Base-by-base conservation (phyloP, 1,140 invertebrate genomes). In the Zeugodacus cucurbitae region DNA sequence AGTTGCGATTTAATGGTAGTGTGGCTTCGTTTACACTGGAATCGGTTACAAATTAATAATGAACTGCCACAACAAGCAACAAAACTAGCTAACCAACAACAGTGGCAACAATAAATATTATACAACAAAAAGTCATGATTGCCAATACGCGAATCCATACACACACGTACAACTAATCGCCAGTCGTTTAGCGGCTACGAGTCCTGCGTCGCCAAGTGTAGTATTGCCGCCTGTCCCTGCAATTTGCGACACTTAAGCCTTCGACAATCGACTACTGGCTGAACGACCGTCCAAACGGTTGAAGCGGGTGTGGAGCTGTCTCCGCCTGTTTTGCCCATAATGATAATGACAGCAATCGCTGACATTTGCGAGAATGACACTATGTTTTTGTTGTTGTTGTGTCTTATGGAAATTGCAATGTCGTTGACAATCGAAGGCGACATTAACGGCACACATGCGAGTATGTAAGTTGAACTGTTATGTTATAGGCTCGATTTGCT, bases 31-130 rank as follows among this genome's bases (percentile, higher is more conserved):
- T 82, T 82, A 11, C 74, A 82, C 41, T 82, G 74, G 74, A 82
- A 82, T 82, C 74, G 44, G 41, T 82, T 82, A 82, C 74, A 82
- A 82, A 82, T 82, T 82, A 82, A 82, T 82, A 82, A 82, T 26
- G 41, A 82, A 48, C 74, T 82, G 74, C 74, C 74, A 82, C 74
- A 48, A 48, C 26, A 48, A 82, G 34, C 67, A 74, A 74, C 67
- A 37, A 29, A 67, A 67, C 26, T 4, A 67, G 10, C 6, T 62
- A 10, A 62, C n/a, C 37, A 82, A 29, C 22, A 48, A 26, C 41
- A 29, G 34, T 82, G 74, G 10, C 74, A 82, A 82, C 74, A 82
- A 41, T 82, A 82, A 82, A 48, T 48, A 82, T 44, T 82, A 34
- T 48, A 26, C 74, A 82, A 48, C 41, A 82, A 82, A 48, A 54